Evolutionary conservation across 2,888 invertebrate species (phyloP), one percentile per base, ranked within the genome.

Genomic region (Euplagia quadripunctaria): DNA sequence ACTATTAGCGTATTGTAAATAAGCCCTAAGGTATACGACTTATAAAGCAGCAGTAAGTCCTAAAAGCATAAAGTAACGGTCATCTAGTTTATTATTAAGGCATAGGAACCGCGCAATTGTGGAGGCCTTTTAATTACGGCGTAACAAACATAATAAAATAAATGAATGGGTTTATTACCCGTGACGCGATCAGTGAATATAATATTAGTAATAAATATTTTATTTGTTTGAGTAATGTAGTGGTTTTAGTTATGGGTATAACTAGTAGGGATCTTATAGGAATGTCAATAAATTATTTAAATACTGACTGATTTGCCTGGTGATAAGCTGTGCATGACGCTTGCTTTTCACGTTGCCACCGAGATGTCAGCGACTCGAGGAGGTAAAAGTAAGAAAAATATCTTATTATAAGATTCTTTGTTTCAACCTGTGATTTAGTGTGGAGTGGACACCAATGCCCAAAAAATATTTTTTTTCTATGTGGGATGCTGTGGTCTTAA

Each of bases 111-210:
- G 55, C 52, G 52, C 66, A 68, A 70, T 74, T 61, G 66, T 17
- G 51, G 17, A n/a, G 46, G 42, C 43, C 58, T 73, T 75, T 79
- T 79, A 81, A 81, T 77, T 70, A 79, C 41, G 41, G 64, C 74
- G 67, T 69, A 75, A 80, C 52, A 70, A 73, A 75, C 72, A 58
- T 46, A 75, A 63, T 80, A 77, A 82, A 82, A 76, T 66, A 77
- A 80, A 75, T 71, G 67, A 77, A 77, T 58, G 68, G 75, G 69
- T 77, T 82, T 79, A 82, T 82, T 77, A 76, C 68, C 70, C 82
- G 73, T 82, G 71, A 82, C 80, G 68, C 9, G 17, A 70, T 67
- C 67, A 49, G 68, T 72, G 49, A 71, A 71, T 67, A 64, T 73
- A 67, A 73, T 77, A 71, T 63, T 66, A 20, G 61, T 77, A 75